These are phyloP conservation scores for Drosophila acutilabella DNA, from an alignment of 2,888 invertebrate genomes.

Conservation along the genomic window DNA sequence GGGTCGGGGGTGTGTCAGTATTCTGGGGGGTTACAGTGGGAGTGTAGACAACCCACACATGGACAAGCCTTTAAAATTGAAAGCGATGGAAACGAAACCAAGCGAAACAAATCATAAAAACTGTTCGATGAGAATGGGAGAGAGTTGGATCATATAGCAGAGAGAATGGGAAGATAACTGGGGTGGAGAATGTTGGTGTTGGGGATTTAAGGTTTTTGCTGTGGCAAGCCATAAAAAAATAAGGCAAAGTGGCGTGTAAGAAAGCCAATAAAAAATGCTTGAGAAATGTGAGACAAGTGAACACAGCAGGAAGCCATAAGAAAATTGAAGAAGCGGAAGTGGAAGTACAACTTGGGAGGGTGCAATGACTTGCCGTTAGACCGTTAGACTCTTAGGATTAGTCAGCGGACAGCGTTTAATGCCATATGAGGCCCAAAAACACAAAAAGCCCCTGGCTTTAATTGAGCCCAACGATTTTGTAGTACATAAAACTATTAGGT, in stretches of 20 bases:
- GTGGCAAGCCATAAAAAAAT: constrained; percentile 67
- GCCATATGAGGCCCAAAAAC: constrained; percentile 10
- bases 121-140: constrained; percentile 1
- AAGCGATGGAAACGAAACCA: constrained; percentile 58
- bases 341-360: not conserved
- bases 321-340: constrained; percentile 13
- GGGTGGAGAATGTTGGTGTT: constrained; percentile 29
- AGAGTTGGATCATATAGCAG: not conserved
- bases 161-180: not conserved
- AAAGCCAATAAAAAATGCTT: constrained; percentile 67
- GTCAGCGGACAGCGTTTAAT: constrained; percentile 42
- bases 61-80: constrained; percentile 65
- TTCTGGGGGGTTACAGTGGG: not conserved
- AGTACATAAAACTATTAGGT: constrained; percentile 31
- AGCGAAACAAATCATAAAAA: constrained; percentile 74
- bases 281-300: constrained; percentile 55
- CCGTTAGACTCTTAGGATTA: constrained; percentile 51
- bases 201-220: constrained; percentile 61
- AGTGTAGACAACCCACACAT: constrained; percentile 14
- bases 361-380: constrained; percentile 18
- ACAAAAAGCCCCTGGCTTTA: constrained; percentile 37
- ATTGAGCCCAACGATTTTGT: constrained; percentile 36
- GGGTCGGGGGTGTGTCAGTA: not conserved
- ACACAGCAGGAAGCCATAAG: constrained; percentile 47
- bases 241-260: constrained; percentile 60